phyloP scores from a whole-genome alignment of 2,113 vertebrate genomes.

The Ceyx margarethae region DNA sequence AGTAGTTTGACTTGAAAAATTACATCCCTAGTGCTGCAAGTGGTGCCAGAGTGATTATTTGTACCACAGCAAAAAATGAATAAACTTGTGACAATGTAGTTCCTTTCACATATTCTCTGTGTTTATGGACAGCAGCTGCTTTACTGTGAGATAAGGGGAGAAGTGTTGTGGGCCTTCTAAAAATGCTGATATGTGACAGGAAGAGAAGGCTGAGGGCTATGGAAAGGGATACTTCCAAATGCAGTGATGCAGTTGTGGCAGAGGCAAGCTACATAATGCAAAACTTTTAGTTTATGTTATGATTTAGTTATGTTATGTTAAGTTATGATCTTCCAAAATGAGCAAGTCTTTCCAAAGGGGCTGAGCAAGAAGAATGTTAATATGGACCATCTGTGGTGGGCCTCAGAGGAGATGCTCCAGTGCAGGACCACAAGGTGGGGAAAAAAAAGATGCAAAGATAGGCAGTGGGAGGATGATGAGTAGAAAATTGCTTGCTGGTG shows the following conservation, averaged over 20 bases:
- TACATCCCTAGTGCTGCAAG: neutral
- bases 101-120: neutral
- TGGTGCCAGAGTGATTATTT: neutral
- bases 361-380: neutral
- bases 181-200: neutral
- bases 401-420: neutral
- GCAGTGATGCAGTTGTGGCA: rapidly evolving
- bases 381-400: neutral
- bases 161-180: neutral
- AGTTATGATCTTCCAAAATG: neutral
- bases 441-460: neutral
- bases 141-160: neutral
- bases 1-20: constrained; percentile 6
- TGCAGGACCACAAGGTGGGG: neutral
- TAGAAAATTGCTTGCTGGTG: neutral
- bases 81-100: neutral
- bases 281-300: neutral
- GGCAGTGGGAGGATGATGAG: neutral
- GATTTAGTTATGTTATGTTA: neutral
- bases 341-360: neutral
- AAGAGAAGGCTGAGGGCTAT: neutral
- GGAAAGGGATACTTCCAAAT: neutral
- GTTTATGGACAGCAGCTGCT: neutral
- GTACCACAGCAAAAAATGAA: neutral
- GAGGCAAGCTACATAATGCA: neutral